Evolutionary conservation across 2,113 vertebrate species (phyloP), one percentile per base, ranked within the genome.

Genomic region (Tragelaphus imberbis): DNA sequence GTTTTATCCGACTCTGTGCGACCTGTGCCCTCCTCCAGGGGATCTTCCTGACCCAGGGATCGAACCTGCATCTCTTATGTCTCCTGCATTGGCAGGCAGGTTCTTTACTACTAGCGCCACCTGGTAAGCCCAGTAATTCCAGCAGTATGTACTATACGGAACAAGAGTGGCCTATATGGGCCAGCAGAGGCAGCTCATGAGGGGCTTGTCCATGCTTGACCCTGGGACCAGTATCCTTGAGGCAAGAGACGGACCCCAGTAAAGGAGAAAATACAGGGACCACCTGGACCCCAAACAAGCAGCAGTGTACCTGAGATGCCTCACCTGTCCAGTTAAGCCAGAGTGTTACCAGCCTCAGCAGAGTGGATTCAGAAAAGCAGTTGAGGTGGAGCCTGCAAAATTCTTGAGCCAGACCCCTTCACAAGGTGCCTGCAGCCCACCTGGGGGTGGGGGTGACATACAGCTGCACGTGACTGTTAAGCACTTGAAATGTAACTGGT

Each of bases 191-290:
- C 58, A n/a, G 58, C 25, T 93, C 36, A 13, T 6, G 47, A 65
- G 16, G 23, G 28, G 9, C 36, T 4, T 1, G 1, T 21, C 75
- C 8, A 4, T 28, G 0, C 0, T 65, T 59, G 71, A 47, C 56
- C 27, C 28, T 6, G 1, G 25, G n/a, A 11, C 14, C 6, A 21
- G 59, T 33, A 2, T 80, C 56, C 44, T 84, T 44, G 33, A 15
- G n/a, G 44, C 40, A 61, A n/a, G 14, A 84, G 79, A 61, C 81
- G 56, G 65, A 88, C 33, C 23, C 25, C 16, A 63, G 49, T 59
- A 47, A 55, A 84, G 85, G 86, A 65, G 47, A 40, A 6, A 27
- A 2, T 15, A 6, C 6, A 44, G 75, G 49, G 9, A 28, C 17
- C 47, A 11, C 40, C 14, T 49, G 75, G 44, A 51, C n/a, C 79